Evolutionary conservation across 2,888 invertebrate genomes (phyloP), one percentile per base, ranked within the genome.

Genomic region (Drosophila kambysellisi): DNA sequence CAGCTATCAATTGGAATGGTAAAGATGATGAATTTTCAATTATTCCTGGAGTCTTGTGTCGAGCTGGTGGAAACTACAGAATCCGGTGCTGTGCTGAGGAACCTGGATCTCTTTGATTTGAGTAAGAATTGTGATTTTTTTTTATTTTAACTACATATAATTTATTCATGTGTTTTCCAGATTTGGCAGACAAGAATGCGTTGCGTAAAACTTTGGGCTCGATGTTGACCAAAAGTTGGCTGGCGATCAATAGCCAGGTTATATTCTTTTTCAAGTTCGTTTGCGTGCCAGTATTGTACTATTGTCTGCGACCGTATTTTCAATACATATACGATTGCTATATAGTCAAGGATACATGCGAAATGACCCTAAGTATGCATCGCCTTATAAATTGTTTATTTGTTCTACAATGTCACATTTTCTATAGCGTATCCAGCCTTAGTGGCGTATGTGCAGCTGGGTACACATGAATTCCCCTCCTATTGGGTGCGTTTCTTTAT

Each of bases 251-350:
- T 77, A 54, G 53, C 0, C 89, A 90, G 63, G 87, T 90, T 1
- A 89, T 82, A 82, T 87, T 89, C 51, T 88, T 88, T 15, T 87
- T 69, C 30, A 87, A 71, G 46, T 74, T 88, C 29, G 87, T 90
- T 32, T 69, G 72, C 46, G 77, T 88, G 81, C 89, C 87, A 0
- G 90, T 88, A 0, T 11, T 73, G 1, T 90, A 78, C 6, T 88
- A 90, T 25, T 65, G 61, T 0, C 6, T 83, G 63, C 66, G 87
- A 15, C 87, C 87, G 2, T 90, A 83, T 46, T 86, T 76, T 59
- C 90, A 88, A 60, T 88, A 90, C 15, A 56, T 88, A 0, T 84
- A 73, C 51, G 89, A 90, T 48, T 88, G 87, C 17, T 72, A 83
- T 59, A 32, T 87, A 0, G 17, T 70, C 0, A 30, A 64, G 43